phyloP scores from a whole-genome alignment of 2,888 invertebrate species.

The Nematopogon swammerdamellus region DNA sequence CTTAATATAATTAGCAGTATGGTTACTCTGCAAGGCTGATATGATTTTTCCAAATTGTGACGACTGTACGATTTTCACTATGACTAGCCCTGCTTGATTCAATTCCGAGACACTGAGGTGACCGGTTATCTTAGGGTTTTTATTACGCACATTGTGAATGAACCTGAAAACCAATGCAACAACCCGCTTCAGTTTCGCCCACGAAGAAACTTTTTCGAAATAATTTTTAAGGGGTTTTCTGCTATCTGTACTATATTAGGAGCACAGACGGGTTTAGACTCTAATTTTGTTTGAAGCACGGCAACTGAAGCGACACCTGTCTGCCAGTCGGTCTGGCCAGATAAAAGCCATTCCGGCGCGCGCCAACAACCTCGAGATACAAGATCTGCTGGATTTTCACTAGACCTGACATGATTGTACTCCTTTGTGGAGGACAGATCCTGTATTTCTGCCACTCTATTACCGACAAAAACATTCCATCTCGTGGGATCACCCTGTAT shows the following conservation, averaged over 20 bases:
- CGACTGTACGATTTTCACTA: neutral
- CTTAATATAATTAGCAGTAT: neutral
- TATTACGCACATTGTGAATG: neutral
- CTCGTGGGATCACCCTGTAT: neutral
- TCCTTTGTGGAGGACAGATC: neutral
- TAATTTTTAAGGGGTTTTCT: neutral
- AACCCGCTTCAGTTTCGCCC: neutral
- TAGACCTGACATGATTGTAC: no score
- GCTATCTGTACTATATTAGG: neutral
- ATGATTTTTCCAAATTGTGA: neutral
- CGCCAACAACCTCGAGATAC: no score
- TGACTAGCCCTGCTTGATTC: neutral
- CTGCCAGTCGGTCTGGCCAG: no score
- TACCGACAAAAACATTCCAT: neutral
- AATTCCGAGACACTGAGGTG: neutral
- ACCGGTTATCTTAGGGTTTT: neutral
- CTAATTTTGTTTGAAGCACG: no score
- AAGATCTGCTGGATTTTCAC: no score
- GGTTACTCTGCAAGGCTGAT: neutral
- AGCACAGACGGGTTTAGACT: neutral
- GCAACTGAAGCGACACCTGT: no score
- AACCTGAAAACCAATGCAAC: neutral
- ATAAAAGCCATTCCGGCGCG: no score
- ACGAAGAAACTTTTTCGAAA: neutral
- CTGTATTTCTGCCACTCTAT: neutral